Conservation (phyloP, 92 coral and sea anemone genomes). For the Phymanthus crucifer region DNA sequence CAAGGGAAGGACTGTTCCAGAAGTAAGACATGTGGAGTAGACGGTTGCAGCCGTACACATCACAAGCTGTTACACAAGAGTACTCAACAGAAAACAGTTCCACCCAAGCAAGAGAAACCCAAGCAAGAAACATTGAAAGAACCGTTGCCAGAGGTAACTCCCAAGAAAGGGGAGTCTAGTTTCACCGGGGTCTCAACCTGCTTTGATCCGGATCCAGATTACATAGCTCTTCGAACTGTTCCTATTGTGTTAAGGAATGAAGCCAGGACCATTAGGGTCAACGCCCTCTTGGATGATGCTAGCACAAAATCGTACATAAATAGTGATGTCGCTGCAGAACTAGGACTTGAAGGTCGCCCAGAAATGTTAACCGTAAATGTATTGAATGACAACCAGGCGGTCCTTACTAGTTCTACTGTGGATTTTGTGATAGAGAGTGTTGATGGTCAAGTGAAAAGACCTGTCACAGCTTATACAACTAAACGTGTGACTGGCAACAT, state of each 20-base stretch:
- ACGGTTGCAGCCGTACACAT: too few species aligned
- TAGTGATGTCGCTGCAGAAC: conserved; percentile 46
- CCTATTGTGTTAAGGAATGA: conserved; percentile 29
- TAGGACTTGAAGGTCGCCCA: conserved; percentile 27
- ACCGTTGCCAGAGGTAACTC: not conserved
- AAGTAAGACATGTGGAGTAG: too few species aligned
- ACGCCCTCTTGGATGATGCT: conserved; percentile 47
- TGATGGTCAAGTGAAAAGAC: conserved; percentile 14
- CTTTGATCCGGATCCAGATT: conserved; percentile 19
- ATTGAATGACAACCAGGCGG: conserved; percentile 56
- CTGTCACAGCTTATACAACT: conserved; percentile 13
- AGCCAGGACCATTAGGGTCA: conserved; percentile 31
- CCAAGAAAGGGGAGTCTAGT: conserved; percentile 43
- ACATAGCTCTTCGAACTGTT: too few species aligned
- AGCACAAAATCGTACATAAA: conserved; percentile 43
- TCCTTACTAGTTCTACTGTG: conserved; percentile 20
- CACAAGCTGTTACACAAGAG: too few species aligned
- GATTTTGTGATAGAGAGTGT: conserved; percentile 32
- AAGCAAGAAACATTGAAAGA: not conserved
- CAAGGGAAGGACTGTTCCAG: too few species aligned
- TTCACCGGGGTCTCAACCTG: conserved; percentile 12
- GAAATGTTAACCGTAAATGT: conserved; percentile 40
- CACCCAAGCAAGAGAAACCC: not conserved
- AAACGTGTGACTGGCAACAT: conserved; percentile 40
- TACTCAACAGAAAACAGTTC: too few species aligned